Conservation (phyloP, 2,797 vertebrate species). For the Parauchenoglanis ngamensis region DNA sequence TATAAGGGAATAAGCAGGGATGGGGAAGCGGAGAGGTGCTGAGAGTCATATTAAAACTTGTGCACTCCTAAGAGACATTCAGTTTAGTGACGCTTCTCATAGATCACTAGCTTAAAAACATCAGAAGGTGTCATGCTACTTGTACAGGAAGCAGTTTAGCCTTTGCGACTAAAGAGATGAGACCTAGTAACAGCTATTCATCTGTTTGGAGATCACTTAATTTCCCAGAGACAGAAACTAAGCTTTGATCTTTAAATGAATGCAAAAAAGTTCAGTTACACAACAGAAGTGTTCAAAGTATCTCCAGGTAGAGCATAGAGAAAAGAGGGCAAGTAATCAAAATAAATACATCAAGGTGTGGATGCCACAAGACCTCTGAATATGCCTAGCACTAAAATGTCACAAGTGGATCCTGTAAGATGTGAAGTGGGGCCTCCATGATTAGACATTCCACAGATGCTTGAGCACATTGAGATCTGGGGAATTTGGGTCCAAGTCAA, state of each 20-base stretch:
- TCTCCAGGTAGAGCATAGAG: conserved; percentile 11
- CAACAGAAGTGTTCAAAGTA: conserved; percentile 43
- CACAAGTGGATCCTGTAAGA: too few relatives aligned
- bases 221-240: conserved; percentile 22
- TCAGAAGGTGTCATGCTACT: neutral
- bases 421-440: too few relatives aligned
- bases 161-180: neutral
- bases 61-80: neutral
- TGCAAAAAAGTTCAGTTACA: conserved; percentile 37
- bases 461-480: too few relatives aligned
- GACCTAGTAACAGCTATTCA: neutral
- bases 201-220: neutral
- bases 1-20: neutral
- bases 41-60: neutral
- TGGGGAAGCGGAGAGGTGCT: neutral
- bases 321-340: conserved; percentile 3
- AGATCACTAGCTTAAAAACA: conserved; percentile 11
- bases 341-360: too few relatives aligned
- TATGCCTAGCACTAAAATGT: too few relatives aligned
- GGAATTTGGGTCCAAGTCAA: too few relatives aligned
- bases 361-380: too few relatives aligned
- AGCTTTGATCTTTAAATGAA: conserved; percentile 42
- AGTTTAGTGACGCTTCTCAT: neutral
- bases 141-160: conserved; percentile 13
- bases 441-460: too few relatives aligned